These are phyloP conservation scores for Xanthia togata DNA, from an alignment of 2,888 invertebrate genomes.

Conservation along the genomic window DNA sequence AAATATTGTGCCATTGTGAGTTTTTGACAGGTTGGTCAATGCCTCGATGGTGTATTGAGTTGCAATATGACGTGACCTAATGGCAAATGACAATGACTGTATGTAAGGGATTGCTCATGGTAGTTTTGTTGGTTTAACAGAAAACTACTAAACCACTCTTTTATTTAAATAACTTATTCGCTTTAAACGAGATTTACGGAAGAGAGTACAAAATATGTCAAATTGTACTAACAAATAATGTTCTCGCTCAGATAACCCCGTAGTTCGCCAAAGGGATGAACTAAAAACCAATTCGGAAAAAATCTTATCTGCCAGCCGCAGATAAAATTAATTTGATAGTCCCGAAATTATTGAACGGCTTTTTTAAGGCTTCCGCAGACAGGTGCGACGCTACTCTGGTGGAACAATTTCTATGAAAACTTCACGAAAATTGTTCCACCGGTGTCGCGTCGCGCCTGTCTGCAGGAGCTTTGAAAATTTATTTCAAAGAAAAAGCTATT, in stretches of 20 bases:
- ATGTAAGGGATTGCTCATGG: not conserved
- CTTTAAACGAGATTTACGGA: not conserved
- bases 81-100: not conserved
- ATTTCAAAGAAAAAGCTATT: not conserved
- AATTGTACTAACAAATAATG: not conserved
- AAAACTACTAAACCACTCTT: not conserved
- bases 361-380: not conserved
- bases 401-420: too few relatives aligned
- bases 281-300: not conserved
- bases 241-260: not conserved
- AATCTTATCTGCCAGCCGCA: too few relatives aligned
- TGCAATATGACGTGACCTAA: not conserved
- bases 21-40: conserved; percentile 11
- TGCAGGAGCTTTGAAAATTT: not conserved
- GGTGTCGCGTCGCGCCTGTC: too few relatives aligned
- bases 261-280: not conserved
- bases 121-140: not conserved
- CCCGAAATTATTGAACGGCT: not conserved
- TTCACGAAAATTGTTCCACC: too few relatives aligned
- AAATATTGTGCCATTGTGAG: conserved; percentile 3
- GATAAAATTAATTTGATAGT: not conserved
- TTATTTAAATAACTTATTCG: not conserved
- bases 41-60: not conserved
- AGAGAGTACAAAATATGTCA: not conserved
- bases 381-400: too few relatives aligned